Evolutionary conservation across 2,888 invertebrate genomes (phyloP).

Genomic region (Tubulanus polymorphus): DNA sequence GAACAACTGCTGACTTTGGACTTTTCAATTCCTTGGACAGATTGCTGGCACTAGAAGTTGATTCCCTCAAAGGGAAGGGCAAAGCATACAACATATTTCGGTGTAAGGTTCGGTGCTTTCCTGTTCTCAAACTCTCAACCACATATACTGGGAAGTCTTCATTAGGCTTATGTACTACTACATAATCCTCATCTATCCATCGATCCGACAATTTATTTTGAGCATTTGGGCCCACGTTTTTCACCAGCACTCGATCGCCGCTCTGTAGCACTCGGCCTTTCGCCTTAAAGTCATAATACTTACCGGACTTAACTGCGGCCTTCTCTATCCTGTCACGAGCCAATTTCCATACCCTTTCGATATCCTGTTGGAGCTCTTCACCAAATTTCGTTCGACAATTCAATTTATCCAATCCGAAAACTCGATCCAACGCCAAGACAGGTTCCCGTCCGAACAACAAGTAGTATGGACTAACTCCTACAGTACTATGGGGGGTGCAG

Average conservation of each 20-base stretch:
- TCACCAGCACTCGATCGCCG: neutral
- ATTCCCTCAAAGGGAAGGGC: no score
- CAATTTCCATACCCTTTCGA: neutral
- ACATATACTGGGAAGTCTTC: no score
- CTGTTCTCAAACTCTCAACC: no score
- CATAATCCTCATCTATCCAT: no score
- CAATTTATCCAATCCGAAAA: neutral
- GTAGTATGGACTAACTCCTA: constrained; percentile 17
- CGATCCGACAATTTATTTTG: no score
- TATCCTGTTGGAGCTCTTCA: neutral
- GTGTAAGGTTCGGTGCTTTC: no score
- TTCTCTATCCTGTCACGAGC: neutral
- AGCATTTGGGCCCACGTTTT: no score
- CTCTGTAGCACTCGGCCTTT: neutral
- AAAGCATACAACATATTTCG: no score
- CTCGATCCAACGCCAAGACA: constrained; percentile 7
- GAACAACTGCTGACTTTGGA: no score
- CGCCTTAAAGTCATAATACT: neutral
- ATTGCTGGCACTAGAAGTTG: no score
- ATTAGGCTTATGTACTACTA: no score
- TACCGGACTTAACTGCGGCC: neutral
- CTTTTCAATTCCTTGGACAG: no score
- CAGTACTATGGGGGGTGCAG: constrained; percentile 18
- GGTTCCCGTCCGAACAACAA: constrained; percentile 16
- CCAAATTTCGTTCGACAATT: neutral